Evolutionary conservation across 2,113 vertebrate genomes (phyloP), one percentile per base, ranked within the genome.

Genomic region (Camelus bactrianus): DNA sequence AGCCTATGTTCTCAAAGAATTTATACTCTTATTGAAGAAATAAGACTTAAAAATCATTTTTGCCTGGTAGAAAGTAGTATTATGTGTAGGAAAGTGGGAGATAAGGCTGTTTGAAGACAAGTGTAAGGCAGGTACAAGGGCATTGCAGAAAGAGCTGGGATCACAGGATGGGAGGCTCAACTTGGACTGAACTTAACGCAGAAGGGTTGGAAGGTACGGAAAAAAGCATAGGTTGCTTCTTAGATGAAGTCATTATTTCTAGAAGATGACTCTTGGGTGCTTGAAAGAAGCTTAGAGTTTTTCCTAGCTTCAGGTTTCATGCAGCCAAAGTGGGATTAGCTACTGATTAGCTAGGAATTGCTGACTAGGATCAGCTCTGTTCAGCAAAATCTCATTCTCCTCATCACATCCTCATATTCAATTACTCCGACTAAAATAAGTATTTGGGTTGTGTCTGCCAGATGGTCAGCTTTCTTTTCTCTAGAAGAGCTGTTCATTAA

Each of bases 381-480:
- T 95, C 52, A 91, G 95, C 91, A 92, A 92, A 97, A 94, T 91
- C 93, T 91, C 64, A 19, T 75, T 96, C 85, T 94, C 77, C 50
- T 58, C 93, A 80, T 87, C 85, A 89, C 75, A 89, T 96, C 94
- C 89, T 95, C 82, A 67, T 89, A 97, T 95, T 96, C 96, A 93
- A 96, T 97, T 93, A 97, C 95, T 96, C 48, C 12, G 70, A 72
- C 73, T 69, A 89, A 95, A 97, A 86, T 92, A 95, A 82, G 79
- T 76, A 67, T 94, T 97, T 89, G 83, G 95, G 72, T 80, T 89
- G 67, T 95, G 73, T 96, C 95, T 86, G 85, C 91, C 97, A 98
- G 97, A 97, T 97, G 97, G 94, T 93, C 95, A 95, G 93, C 89
- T 96, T 94, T 96, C 91, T 96, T 97, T 95, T 93, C 93, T 94